Evolutionary conservation across 2,113 vertebrate genomes (phyloP).

Genomic region (Brachypodius melanocephalos): DNA sequence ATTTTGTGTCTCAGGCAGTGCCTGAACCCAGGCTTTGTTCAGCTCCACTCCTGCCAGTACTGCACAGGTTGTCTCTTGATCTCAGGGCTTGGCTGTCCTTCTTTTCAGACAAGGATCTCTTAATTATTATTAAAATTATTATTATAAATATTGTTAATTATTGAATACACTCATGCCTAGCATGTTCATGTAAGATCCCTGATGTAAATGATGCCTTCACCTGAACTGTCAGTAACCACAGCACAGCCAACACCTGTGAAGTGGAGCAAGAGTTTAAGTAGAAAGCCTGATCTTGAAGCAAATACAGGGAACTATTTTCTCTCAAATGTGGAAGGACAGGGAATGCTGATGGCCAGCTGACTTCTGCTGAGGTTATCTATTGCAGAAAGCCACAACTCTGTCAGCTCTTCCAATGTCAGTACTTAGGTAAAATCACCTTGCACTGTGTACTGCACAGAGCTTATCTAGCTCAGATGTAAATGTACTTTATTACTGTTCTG

Average conservation of each 20-base stretch:
- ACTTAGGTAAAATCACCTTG: neutral
- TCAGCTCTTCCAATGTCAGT: neutral
- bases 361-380: neutral
- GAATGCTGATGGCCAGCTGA: neutral
- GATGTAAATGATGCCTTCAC: neutral
- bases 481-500: neutral
- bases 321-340: neutral
- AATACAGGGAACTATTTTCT: neutral
- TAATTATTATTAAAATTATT: neutral
- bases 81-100: neutral
- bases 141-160: neutral
- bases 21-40: neutral
- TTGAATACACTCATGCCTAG: neutral
- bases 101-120: neutral
- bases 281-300: neutral
- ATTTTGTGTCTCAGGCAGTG: neutral
- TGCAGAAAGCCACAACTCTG: neutral
- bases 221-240: neutral
- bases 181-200: neutral
- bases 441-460: neutral
- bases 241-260: neutral
- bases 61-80: neutral
- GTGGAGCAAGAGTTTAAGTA: neutral
- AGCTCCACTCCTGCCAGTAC: neutral
- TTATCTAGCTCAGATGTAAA: neutral